phyloP scores from a whole-genome alignment of 2,888 invertebrate genomes.

The Alloscopus bannaensis region DNA sequence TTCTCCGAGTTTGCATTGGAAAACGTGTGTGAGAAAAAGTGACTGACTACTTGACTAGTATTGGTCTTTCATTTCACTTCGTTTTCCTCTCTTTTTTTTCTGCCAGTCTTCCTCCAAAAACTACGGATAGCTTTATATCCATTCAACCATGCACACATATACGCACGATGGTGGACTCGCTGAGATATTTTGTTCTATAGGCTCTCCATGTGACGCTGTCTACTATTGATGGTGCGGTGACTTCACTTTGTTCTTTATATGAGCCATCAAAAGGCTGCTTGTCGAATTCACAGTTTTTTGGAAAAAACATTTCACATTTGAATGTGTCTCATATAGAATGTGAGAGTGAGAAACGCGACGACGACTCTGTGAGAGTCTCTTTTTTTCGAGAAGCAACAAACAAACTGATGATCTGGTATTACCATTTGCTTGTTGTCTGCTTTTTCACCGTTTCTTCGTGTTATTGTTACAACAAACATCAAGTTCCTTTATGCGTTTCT shows the following conservation, averaged over 20 bases:
- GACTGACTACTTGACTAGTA: constrained; percentile 40
- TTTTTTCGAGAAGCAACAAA: constrained; percentile 30
- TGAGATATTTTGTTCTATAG: no score
- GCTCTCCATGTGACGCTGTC: background rate
- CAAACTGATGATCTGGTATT: constrained; percentile 46
- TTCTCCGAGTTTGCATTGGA: constrained; percentile 28
- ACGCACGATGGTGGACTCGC: constrained; percentile 22
- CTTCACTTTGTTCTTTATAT: constrained; percentile 48
- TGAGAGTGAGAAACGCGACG: constrained; percentile 18
- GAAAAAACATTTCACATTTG: constrained; percentile 33
- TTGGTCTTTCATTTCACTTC: constrained; percentile 39
- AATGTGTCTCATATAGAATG: constrained; percentile 39
- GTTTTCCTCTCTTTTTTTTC: constrained; percentile 24
- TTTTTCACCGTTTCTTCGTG: no score
- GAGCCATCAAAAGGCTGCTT: constrained; percentile 58
- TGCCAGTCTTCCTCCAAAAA: constrained; percentile 20
- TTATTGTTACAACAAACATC: no score
- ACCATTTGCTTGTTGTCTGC: constrained; percentile 8
- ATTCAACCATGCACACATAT: constrained; percentile 5
- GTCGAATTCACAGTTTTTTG: constrained; percentile 63
- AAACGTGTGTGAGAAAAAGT: constrained; percentile 49
- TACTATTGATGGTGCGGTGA: constrained; percentile 33
- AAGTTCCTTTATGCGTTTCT: no score
- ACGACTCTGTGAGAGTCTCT: background rate
- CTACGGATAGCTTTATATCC: no score